Conservation (phyloP, 2,888 invertebrate genomes). For the Anagyrus pseudococci region DNA sequence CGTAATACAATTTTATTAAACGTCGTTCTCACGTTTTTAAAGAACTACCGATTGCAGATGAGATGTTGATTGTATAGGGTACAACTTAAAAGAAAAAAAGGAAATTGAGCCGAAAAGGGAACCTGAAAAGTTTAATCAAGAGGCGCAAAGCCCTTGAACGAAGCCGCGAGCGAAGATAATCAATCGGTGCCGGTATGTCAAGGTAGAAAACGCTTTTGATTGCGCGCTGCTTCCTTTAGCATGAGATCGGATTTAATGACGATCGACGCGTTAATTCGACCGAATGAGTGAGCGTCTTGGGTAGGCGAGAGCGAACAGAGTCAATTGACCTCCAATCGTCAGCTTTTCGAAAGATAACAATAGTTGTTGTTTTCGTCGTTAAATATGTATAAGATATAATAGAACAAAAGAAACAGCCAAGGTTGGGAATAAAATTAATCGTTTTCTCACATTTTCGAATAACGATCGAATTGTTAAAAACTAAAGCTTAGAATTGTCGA, state of each 20-base stretch:
- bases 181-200: conserved; percentile 28
- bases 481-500: too few species aligned
- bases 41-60: conserved; percentile 2
- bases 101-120: background rate
- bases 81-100: conserved; percentile 6
- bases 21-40: conserved; percentile 38
- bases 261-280: conserved; percentile 50
- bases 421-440: too few species aligned
- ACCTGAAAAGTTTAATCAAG: background rate
- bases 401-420: too few species aligned
- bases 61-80: conserved; percentile 21
- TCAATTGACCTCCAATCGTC: too few species aligned
- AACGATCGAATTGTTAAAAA: too few species aligned
- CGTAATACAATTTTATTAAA: conserved; percentile 36
- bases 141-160: background rate
- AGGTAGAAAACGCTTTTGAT: background rate
- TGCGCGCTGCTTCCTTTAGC: background rate
- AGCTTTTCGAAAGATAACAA: too few species aligned
- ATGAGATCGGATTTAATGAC: conserved; percentile 41
- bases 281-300: too few species aligned
- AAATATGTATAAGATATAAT: too few species aligned
- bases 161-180: conserved; percentile 29
- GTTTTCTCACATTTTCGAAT: too few species aligned
- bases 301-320: too few species aligned
- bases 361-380: too few species aligned